Evolutionary conservation across 2,113 vertebrate genomes (phyloP).

Genomic region (Leucosticte australis): DNA sequence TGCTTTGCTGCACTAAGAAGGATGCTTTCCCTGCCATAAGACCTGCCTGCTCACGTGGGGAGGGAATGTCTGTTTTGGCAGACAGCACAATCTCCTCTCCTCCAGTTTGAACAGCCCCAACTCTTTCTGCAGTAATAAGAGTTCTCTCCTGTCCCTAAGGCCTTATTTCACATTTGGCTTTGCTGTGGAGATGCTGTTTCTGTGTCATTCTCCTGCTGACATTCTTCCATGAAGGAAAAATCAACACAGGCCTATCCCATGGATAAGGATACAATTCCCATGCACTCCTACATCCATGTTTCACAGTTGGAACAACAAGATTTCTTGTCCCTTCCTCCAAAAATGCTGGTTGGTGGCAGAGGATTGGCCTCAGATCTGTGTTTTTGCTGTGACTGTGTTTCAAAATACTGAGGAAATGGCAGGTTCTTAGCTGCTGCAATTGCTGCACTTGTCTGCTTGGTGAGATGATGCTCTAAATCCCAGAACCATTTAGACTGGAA

Average conservation of each 20-base stretch:
- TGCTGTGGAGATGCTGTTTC: not conserved
- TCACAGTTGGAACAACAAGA: not conserved
- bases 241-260: not conserved
- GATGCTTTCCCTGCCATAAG: not conserved
- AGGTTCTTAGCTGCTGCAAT: not conserved
- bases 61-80: not conserved
- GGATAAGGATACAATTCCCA: not conserved
- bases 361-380: not conserved
- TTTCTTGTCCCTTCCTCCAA: not conserved
- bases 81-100: not conserved
- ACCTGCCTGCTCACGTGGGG: not conserved
- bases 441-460: not conserved
- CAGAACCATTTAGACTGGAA: not conserved
- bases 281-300: not conserved
- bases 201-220: not conserved
- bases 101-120: not conserved
- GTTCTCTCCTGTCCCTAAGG: not conserved
- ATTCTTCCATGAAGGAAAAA: not conserved
- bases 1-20: not conserved
- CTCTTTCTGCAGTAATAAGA: not conserved
- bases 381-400: not conserved
- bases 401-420: not conserved
- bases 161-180: not conserved
- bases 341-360: fast-evolving
- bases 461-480: not conserved